Base-by-base conservation (phyloP, 2,888 invertebrate species). In the Trichogramma dendrolimi region DNA sequence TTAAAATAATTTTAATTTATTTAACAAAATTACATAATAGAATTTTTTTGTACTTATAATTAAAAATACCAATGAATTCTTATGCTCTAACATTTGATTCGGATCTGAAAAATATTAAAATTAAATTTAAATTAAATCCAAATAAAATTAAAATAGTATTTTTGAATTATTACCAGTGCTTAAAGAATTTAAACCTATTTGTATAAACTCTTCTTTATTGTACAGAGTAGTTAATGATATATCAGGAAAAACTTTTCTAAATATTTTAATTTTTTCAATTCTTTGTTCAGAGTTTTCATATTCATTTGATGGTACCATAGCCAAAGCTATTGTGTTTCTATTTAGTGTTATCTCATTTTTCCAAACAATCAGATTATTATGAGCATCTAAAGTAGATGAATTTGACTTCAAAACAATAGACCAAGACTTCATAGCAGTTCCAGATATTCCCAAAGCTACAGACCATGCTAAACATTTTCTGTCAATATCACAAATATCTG, bases 161-260 rank as follows among this genome's bases (percentile, higher is more conserved):
- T 42, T 7, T 14, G 43, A 43, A 48, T 38, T 41, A 43, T 43
- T 27, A 57, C 57, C 8, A 10, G 6, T 5, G 11, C 43, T 4
- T 4, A 38, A 6, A 6, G 57, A 50, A 50, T 57, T 50, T 39
- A 38, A 4, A 10, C 42, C 47, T 39, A 46, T n/a, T 42, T 63
- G 60, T 47, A 41, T 44, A 55, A 63, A 61, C 40, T 6, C 11
- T 6, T 39, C 14, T 7, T 43, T 41, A 6, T 49, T 42, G 41
- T 42, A 52, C 5, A 50, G 27, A 50, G 54, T 40, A n/a, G 38
- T 27, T 39, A 42, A 42, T 41, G 52, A 55, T 55, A 56, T 56
- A 43, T 56, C 42, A 44, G 52, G 11, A 59, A 43, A 53, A 38
- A 52, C 4, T 60, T 44, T 46, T 27, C 46, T 56, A 3, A 56